Conservation (phyloP, 2,888 invertebrate species). For the Junonia oenone region DNA sequence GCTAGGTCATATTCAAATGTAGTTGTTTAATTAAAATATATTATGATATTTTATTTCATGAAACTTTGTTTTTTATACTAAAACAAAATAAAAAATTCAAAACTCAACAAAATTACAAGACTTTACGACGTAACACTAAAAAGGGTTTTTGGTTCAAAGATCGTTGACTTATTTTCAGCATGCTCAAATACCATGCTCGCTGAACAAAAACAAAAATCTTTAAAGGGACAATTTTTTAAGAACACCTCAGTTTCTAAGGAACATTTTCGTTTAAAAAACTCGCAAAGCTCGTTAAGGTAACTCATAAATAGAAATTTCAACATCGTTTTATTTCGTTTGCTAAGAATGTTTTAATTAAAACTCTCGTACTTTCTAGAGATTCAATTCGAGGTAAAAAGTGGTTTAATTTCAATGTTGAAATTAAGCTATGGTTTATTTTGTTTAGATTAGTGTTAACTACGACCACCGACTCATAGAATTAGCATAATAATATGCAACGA, state of each 20-base stretch:
- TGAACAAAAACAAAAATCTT: not conserved
- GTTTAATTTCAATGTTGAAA: not conserved
- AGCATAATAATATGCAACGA: too few relatives aligned
- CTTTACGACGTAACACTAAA: not conserved
- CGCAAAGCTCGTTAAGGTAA: conserved; percentile 1
- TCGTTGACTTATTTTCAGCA: not conserved
- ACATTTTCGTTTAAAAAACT: not conserved
- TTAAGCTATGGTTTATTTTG: not conserved
- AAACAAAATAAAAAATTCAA: too few relatives aligned
- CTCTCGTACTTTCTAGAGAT: conserved; percentile 16
- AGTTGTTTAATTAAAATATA: too few relatives aligned
- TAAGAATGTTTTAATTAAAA: conserved; percentile 22
- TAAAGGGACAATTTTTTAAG: not conserved
- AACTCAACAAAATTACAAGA: not conserved
- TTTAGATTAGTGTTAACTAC: too few relatives aligned
- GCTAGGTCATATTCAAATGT: too few relatives aligned
- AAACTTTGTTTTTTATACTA: too few relatives aligned
- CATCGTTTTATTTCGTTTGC: conserved; percentile 3
- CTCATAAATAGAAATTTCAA: conserved; percentile 10
- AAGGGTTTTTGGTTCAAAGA: not conserved
- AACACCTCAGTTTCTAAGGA: not conserved
- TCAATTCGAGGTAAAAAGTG: not conserved
- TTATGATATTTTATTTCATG: too few relatives aligned
- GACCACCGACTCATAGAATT: too few relatives aligned
- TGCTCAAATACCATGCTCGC: not conserved